phyloP scores from a whole-genome alignment of 2,113 vertebrate species.

The Hemicordylus capensis region DNA sequence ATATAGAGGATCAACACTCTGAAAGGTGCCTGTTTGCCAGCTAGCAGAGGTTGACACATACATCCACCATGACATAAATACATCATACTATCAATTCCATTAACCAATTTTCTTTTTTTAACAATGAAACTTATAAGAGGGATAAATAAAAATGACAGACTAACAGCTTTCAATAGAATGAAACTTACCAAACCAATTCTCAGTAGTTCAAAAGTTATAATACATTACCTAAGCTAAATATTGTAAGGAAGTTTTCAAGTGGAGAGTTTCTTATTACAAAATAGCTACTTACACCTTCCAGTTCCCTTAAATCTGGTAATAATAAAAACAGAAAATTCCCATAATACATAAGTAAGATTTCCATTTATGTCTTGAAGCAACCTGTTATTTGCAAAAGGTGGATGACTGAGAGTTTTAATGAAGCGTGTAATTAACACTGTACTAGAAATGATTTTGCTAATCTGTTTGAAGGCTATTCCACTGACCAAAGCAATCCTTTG shows the following conservation, averaged over 20 bases:
- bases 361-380: neutral
- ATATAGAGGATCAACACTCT: no score
- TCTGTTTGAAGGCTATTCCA: neutral
- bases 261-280: neutral
- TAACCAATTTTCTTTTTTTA: neutral
- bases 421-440: neutral
- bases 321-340: slow-evolving; percentile 31
- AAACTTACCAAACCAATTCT: neutral
- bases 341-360: neutral
- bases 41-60: no score
- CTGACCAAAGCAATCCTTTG: neutral
- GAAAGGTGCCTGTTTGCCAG: no score
- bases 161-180: neutral
- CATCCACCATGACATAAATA: no score
- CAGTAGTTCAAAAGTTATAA: neutral
- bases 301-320: slow-evolving; percentile 10
- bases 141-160: neutral
- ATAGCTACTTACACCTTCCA: slow-evolving; percentile 20
- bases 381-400: neutral
- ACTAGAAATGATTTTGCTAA: neutral
- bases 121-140: neutral
- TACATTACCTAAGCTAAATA: neutral
- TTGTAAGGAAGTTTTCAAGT: neutral
- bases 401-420: neutral
- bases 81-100: no score